Conservation (phyloP, 1,140 invertebrate genomes). For the Drosophila ironensis region DNA sequence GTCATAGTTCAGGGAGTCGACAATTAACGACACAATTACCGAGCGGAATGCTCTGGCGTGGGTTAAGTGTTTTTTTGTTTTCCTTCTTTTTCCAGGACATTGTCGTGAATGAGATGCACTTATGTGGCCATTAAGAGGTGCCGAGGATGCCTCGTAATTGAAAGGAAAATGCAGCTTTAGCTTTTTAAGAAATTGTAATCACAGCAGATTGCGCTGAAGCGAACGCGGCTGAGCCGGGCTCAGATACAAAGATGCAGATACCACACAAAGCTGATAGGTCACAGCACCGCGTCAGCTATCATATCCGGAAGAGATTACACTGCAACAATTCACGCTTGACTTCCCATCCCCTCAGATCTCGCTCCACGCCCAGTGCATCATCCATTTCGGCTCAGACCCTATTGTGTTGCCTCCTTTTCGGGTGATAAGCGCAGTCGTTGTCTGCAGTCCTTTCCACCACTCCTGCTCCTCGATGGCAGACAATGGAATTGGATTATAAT, state of each 20-base stretch:
- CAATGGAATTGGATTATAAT: constrained; percentile 79
- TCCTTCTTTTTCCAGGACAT: constrained; percentile 27
- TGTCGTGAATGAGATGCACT: constrained; percentile 54
- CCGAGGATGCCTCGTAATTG: constrained; percentile 46
- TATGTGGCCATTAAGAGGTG: constrained; percentile 44
- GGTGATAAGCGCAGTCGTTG: constrained; percentile 71
- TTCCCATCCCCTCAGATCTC: constrained; percentile 5
- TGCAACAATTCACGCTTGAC: constrained; percentile 71
- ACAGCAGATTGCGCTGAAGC: constrained; percentile 62
- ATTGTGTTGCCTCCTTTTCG: constrained; percentile 47
- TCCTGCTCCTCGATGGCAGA: constrained; percentile 7
- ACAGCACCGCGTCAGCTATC: constrained; percentile 71
- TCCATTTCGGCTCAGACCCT: constrained; percentile 16
- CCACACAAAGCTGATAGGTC: constrained; percentile 79
- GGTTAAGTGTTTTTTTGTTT: constrained; percentile 60
- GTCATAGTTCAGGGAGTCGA: constrained; percentile 64
- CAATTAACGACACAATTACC: constrained; percentile 74
- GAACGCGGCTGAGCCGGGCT: constrained; percentile 5
- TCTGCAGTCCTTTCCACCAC: constrained; percentile 25
- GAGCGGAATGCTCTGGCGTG: constrained; percentile 40
- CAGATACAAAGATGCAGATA: constrained; percentile 43
- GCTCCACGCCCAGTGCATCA: constrained; percentile 15
- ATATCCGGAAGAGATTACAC: constrained; percentile 78
- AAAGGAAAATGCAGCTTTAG: constrained; percentile 78
- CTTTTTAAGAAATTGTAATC: constrained; percentile 80